Evolutionary conservation across 2,113 vertebrate species (phyloP), one percentile per base, ranked within the genome.

Genomic region (Epinephelus lanceolatus): DNA sequence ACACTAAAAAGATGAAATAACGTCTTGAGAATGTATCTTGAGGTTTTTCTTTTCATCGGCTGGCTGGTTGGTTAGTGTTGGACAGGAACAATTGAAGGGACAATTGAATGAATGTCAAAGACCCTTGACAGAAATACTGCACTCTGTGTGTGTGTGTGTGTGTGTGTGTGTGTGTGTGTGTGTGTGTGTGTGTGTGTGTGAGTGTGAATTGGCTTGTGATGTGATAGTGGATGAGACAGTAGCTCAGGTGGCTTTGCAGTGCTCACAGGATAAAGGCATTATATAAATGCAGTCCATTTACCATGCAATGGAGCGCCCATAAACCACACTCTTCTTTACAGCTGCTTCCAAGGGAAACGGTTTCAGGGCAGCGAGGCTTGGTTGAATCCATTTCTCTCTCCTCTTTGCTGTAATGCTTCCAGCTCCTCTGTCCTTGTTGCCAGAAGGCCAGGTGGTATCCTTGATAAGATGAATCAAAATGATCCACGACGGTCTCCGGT

Each of bases 401-500:
- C 73, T 77, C 65, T 85, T 83, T 69, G 86, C 80, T 86, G 81
- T 87, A 76, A 76, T 45, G 42, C 83, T 81, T 68, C 77, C 53
- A 69, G 84, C 80, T 83, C 73, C 52, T 80, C 65, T 86, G 90
- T 93, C 92, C 90, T 90, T 86, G 86, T 67, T 89, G 84, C 86
- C 79, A 75, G 82, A 88, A 89, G 89, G 87, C 85, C 88, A 91
- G 88, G 88, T 92, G 90, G 61, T 82, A 73, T 85, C 90, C 89
- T 86, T 86, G 87, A 91, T 89, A 90, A 91, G 87, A 92, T 89
- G 71, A 90, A 92, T 92, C 83, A 81, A 74, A 89, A 80, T 89
- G 86, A 90, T 91, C 81, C 84, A 81, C 62, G 10, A 15, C 63
- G 8, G 74, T 91, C 81, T 85, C 56, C 19, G n/a, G 63, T 77